These are phyloP conservation scores for Ictalurus punctatus DNA, from an alignment of 2,113 vertebrate species.

Conservation along the genomic window DNA sequence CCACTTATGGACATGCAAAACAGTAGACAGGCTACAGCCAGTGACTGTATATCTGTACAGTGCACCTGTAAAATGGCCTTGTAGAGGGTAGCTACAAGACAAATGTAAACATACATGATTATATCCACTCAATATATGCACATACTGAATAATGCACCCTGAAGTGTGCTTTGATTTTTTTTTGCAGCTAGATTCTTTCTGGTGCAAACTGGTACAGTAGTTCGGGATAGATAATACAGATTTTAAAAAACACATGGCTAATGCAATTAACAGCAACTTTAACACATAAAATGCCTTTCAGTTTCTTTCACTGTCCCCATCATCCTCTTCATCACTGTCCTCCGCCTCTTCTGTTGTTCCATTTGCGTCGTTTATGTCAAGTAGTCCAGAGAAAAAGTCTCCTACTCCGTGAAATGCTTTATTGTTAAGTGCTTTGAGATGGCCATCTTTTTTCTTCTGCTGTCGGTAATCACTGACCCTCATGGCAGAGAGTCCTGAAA, in stretches of 20 bases:
- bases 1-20: not conserved
- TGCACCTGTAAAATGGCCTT: not conserved
- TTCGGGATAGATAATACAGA: not conserved
- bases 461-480: constrained; percentile 84
- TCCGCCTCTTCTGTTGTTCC: constrained; percentile 12
- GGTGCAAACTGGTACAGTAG: not conserved
- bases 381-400: constrained; percentile 83
- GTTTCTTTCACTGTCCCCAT: constrained; percentile 56
- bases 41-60: not conserved
- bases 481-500: constrained; percentile 70
- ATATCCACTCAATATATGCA: not conserved
- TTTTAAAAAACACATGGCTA: not conserved
- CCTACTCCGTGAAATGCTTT: constrained; percentile 80
- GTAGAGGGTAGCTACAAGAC: not conserved
- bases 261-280: not conserved
- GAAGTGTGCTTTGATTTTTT: not conserved
- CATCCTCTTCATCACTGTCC: constrained; percentile 39
- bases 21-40: not conserved
- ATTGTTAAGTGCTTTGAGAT: constrained; percentile 80
- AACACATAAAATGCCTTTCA: constrained; percentile 1
- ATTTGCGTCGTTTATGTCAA: constrained; percentile 54
- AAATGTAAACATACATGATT: not conserved
- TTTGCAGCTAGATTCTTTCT: not conserved
- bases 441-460: constrained; percentile 83
- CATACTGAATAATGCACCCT: not conserved